phyloP scores from a whole-genome alignment of 2,113 vertebrate genomes.

The Agelaius tricolor region DNA sequence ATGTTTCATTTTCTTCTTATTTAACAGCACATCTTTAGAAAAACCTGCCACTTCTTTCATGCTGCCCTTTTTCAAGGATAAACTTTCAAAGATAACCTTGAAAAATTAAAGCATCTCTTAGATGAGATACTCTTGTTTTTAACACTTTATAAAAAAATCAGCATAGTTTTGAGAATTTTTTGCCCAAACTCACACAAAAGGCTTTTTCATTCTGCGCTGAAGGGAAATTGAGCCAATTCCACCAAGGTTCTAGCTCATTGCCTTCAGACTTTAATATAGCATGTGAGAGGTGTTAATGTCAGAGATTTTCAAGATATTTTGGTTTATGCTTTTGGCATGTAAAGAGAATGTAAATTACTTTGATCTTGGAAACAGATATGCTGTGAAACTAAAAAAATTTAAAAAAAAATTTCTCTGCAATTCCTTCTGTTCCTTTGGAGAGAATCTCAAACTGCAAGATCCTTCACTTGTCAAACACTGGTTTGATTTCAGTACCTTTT shows the following conservation, averaged over 20 bases:
- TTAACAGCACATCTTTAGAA: neutral
- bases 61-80: neutral
- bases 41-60: neutral
- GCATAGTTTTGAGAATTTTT: neutral
- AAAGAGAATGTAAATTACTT: conserved; percentile 74
- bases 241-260: conserved; percentile 39
- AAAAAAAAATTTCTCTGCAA: accelerated
- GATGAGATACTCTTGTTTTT: neutral
- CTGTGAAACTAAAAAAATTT: conserved; percentile 55
- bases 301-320: conserved; percentile 78
- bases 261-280: conserved; percentile 74
- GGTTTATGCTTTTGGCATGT: conserved; percentile 76
- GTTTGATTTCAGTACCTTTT: neutral
- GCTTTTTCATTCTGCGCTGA: conserved; percentile 30
- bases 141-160: neutral
- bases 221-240: neutral
- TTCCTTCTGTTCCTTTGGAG: conserved; percentile 35
- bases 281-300: conserved; percentile 71
- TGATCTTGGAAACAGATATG: conserved; percentile 72
- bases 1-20: neutral
- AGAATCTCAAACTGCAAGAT: conserved; percentile 58
- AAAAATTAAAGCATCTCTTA: neutral
- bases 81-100: neutral
- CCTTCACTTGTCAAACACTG: conserved; percentile 47
- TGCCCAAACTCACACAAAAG: neutral